Percentiles rank a stretch among this genome's conserved stretches.
Evolutionary conservation across 2,888 invertebrate species (phyloP).

Genomic region (Lamproptera curius): DNA sequence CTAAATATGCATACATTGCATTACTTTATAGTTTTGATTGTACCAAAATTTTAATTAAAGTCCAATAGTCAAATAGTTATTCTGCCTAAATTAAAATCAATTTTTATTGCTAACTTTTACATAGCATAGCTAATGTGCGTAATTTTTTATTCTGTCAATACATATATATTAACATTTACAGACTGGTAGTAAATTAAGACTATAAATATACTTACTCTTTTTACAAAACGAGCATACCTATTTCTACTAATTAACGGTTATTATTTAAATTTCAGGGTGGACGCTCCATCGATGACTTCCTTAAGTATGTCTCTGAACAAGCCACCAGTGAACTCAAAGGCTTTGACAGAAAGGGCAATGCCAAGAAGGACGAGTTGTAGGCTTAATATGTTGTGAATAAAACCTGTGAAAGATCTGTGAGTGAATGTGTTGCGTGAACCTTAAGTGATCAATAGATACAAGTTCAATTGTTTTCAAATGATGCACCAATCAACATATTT

Average conservation of each 20-base stretch:
- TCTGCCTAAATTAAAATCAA: no score
- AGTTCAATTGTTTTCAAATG: slow-evolving; percentile 14
- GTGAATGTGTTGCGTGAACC: slow-evolving; percentile 38
- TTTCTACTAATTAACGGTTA: no score
- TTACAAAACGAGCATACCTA: no score
- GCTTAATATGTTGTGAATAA: slow-evolving; percentile 39
- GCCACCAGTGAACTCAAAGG: slow-evolving; percentile 92
- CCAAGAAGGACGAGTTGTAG: slow-evolving; percentile 72
- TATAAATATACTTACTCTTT: background rate
- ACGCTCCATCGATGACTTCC: slow-evolving; percentile 94
- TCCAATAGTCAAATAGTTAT: no score
- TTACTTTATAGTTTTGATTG: no score
- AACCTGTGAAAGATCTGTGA: slow-evolving; percentile 67
- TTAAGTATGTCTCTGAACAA: slow-evolving; percentile 96
- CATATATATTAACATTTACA: no score
- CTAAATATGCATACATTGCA: background rate
- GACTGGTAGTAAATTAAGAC: background rate
- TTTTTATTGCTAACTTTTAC: no score
- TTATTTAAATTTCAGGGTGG: slow-evolving; percentile 90
- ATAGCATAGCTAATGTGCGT: no score
- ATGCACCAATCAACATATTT: background rate
- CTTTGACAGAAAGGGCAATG: slow-evolving; percentile 90
- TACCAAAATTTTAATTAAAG: no score
- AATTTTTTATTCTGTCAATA: no score
- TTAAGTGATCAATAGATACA: slow-evolving; percentile 24